Conservation (phyloP, 2,888 invertebrate species). For the Tubulanus polymorphus region DNA sequence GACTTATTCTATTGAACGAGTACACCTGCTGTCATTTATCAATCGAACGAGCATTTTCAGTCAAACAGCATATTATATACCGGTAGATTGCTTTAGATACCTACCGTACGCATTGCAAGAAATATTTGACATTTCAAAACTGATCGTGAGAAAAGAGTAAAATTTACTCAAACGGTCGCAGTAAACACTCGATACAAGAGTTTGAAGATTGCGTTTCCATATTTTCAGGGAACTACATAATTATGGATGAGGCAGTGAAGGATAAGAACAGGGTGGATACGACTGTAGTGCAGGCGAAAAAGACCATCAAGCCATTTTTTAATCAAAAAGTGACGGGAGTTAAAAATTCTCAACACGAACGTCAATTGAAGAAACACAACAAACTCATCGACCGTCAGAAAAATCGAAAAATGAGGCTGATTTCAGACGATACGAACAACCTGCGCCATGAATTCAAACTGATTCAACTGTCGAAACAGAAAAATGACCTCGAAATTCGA, state of each 20-base stretch:
- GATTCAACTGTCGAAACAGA: constrained; percentile 35
- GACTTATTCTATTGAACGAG: too few species aligned
- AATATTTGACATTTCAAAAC: not conserved
- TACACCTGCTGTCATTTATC: too few species aligned
- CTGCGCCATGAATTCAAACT: constrained; percentile 40
- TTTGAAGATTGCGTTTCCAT: not conserved
- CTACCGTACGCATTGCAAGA: too few species aligned
- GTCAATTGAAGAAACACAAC: constrained; percentile 26
- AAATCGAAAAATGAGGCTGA: constrained; percentile 24
- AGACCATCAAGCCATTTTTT: constrained; percentile 19
- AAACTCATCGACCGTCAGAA: constrained; percentile 29
- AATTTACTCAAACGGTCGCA: too few species aligned
- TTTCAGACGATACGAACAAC: constrained; percentile 31
- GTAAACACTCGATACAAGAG: not conserved
- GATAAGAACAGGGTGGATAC: constrained; percentile 28
- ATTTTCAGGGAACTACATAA: constrained; percentile 42
- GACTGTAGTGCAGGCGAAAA: not conserved
- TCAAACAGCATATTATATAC: too few species aligned
- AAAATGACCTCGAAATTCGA: constrained; percentile 32
- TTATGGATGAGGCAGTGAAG: constrained; percentile 42
- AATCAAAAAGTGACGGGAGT: constrained; percentile 39
- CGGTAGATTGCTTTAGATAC: too few species aligned
- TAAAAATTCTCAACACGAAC: constrained; percentile 43
- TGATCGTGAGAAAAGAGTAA: not conserved
- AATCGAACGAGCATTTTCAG: too few species aligned